These are phyloP conservation scores for Proterorhinus semilunaris DNA, from an alignment of 2,113 vertebrate genomes.

Conservation along the genomic window DNA sequence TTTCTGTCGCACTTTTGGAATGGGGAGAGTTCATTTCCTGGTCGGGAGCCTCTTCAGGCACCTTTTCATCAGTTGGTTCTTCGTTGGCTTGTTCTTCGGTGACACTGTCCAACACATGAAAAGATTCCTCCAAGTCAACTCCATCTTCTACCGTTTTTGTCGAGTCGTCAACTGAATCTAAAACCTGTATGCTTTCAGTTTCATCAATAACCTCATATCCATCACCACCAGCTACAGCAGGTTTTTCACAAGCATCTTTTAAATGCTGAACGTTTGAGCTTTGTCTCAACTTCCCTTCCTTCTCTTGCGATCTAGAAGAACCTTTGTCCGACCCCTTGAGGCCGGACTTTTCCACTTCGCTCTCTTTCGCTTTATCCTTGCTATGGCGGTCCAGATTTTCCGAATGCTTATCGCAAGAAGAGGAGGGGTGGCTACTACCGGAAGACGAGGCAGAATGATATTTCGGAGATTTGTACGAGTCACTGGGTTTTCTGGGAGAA, in stretches of 20 bases:
- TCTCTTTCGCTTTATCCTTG: constrained; percentile 2
- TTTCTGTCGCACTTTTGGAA: too few species aligned
- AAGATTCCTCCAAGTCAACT: neutral
- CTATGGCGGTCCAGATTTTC: neutral
- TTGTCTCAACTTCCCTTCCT: constrained; percentile 1
- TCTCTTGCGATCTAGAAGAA: constrained; percentile 14
- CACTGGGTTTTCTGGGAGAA: constrained; percentile 8
- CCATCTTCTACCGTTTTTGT: neutral
- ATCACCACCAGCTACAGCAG: constrained; percentile 29
- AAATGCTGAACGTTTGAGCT: neutral
- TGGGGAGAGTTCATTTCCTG: neutral
- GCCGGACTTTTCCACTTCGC: constrained; percentile 9
- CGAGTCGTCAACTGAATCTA: constrained; percentile 9
- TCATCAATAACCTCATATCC: constrained; percentile 6
- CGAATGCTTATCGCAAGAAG: neutral
- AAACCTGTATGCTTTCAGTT: constrained; percentile 3
- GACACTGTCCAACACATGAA: neutral
- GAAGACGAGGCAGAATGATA: too few species aligned
- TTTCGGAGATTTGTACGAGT: constrained; percentile 14
- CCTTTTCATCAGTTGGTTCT: neutral
- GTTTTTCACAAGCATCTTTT: constrained; percentile 12
- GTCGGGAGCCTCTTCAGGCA: neutral
- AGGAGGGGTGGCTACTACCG: neutral
- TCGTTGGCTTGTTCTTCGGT: constrained; percentile 1
- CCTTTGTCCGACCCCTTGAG: constrained; percentile 36